phyloP scores from a whole-genome alignment of 1,140 invertebrate genomes.

The Delia radicum region DNA sequence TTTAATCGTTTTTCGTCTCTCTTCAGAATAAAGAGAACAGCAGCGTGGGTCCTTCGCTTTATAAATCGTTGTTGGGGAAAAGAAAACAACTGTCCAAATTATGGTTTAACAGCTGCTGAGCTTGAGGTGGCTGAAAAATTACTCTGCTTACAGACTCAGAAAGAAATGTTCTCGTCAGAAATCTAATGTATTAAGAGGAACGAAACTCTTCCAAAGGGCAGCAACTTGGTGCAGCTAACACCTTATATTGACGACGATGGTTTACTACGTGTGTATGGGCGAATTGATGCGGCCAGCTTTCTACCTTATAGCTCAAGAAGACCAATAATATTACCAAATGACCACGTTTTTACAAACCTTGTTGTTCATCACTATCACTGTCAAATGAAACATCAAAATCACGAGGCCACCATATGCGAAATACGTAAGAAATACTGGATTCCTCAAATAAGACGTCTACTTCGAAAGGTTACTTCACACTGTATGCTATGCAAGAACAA shows the following conservation, averaged over 20 bases:
- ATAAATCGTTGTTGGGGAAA: background rate
- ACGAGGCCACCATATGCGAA: conserved; percentile 16
- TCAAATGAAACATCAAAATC: conserved; percentile 22
- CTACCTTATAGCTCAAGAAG: background rate
- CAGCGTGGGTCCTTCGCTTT: background rate
- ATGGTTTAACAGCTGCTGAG: background rate
- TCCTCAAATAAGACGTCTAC: background rate
- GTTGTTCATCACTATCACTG: background rate
- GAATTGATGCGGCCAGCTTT: background rate
- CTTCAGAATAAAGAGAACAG: background rate
- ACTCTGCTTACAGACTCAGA: background rate
- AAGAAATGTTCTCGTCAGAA: background rate
- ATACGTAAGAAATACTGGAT: conserved; percentile 23
- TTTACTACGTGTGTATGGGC: background rate
- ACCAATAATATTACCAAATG: background rate
- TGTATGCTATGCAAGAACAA: background rate
- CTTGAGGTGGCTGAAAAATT: background rate
- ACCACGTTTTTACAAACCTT: background rate
- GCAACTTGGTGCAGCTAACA: background rate
- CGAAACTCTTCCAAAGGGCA: background rate
- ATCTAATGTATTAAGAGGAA: background rate
- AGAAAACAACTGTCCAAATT: no score
- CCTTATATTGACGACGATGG: conserved; percentile 10
- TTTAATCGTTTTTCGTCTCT: background rate
- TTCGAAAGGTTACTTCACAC: background rate